A percentile compares a stretch with the other conserved stretches of the same genome.
phyloP scores from a whole-genome alignment of 2,888 invertebrate genomes.

The Gymnocheta viridis region DNA sequence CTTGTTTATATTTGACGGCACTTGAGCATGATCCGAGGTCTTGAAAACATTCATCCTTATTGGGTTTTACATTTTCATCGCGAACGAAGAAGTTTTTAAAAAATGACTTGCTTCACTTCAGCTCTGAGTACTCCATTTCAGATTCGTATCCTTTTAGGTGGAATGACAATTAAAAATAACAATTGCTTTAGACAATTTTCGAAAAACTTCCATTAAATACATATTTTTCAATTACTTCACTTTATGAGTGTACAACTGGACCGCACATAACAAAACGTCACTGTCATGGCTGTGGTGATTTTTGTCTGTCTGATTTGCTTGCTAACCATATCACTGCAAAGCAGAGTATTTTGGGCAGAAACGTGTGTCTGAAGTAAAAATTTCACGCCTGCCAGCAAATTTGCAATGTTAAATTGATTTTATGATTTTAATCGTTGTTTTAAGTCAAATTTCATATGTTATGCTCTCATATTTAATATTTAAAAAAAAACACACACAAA shows the following conservation, averaged over 20 bases:
- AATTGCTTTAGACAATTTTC: too few species aligned
- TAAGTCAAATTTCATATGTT: conserved; percentile 70
- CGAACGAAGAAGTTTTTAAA: too few species aligned
- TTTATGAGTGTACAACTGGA: conserved; percentile 33
- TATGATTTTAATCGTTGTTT: conserved; percentile 74
- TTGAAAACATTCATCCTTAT: too few species aligned
- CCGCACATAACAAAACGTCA: conserved; percentile 36
- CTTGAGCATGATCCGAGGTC: too few species aligned
- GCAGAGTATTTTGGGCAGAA: conserved; percentile 61
- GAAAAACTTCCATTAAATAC: background rate
- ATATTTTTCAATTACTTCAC: background rate
- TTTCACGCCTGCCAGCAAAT: conserved; percentile 80
- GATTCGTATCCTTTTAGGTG: too few species aligned
- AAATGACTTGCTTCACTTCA: too few species aligned
- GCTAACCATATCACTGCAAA: conserved; percentile 26
- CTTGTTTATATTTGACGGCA: too few species aligned
- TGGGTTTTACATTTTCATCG: too few species aligned
- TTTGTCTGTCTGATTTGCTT: background rate
- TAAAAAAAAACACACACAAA: background rate
- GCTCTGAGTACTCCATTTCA: too few species aligned
- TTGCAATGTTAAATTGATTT: conserved; percentile 75
- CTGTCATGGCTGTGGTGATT: background rate
- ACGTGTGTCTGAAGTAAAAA: conserved; percentile 67
- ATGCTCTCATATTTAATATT: conserved; percentile 43
- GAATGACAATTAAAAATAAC: too few species aligned